Conservation (phyloP, 2,888 invertebrate species). For the Drosophila formosana region DNA sequence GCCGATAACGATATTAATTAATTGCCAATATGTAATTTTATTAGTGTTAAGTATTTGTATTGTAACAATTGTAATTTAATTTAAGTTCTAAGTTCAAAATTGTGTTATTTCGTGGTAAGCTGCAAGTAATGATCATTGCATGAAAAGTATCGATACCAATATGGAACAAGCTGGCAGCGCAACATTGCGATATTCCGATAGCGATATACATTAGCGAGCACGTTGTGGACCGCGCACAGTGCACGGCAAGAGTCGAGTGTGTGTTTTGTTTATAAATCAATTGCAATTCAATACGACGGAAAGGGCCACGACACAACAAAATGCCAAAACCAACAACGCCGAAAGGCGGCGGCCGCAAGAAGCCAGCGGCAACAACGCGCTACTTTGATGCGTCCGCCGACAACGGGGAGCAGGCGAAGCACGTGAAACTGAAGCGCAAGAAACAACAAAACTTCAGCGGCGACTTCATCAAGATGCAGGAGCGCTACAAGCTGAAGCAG, state of each 20-base stretch:
- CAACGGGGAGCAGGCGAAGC: conserved; percentile 55
- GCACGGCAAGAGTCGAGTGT: conserved; percentile 1
- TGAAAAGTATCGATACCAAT: not conserved
- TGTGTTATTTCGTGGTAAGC: too few species aligned
- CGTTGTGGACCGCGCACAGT: conserved; percentile 37
- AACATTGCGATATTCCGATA: conserved; percentile 3
- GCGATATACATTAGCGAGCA: conserved; percentile 24
- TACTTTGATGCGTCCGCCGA: conserved; percentile 59
- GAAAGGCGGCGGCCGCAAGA: conserved; percentile 46
- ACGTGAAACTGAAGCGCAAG: conserved; percentile 67
- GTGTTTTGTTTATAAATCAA: conserved; percentile 19
- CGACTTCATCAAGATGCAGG: conserved; percentile 74
- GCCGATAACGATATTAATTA: not conserved
- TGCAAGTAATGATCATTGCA: too few species aligned
- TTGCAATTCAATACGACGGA: not conserved
- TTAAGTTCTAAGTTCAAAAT: too few species aligned
- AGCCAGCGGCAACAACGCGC: conserved; percentile 43
- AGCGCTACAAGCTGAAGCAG: conserved; percentile 28
- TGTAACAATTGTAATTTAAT: too few species aligned
- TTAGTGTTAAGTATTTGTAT: too few species aligned
- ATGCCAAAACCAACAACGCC: conserved; percentile 50
- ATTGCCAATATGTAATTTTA: too few species aligned
- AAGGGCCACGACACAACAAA: not conserved
- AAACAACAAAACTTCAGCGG: conserved; percentile 74
- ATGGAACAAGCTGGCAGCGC: conserved; percentile 29